A percentile compares a stretch with the other conserved stretches of the same genome.
Evolutionary conservation across 1,140 invertebrate genomes (phyloP).

Genomic region (Laupala kohalensis): DNA sequence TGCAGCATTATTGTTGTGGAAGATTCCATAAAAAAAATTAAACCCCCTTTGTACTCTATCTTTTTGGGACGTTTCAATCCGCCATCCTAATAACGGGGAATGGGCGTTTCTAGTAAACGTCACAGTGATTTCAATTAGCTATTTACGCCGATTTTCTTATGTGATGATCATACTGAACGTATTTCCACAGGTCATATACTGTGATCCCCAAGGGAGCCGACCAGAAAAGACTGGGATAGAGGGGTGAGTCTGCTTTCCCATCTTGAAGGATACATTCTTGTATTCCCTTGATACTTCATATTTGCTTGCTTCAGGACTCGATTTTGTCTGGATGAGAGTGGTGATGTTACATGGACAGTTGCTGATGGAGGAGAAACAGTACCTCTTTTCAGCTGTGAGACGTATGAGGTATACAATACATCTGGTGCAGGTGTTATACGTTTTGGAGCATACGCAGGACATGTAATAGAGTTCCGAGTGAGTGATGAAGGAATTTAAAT

Average conservation of each 20-base stretch:
- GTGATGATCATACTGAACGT: neutral
- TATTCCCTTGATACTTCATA: slow-evolving; percentile 7
- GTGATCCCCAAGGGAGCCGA: slow-evolving; percentile 30
- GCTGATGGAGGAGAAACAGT: slow-evolving; percentile 39
- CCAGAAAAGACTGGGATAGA: slow-evolving; percentile 36
- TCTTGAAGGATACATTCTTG: neutral
- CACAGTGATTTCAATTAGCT: neutral
- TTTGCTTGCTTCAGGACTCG: slow-evolving; percentile 36
- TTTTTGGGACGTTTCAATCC: neutral
- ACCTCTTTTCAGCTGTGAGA: slow-evolving; percentile 51
- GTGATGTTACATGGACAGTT: slow-evolving; percentile 50
- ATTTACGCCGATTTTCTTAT: no score
- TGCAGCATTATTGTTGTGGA: no score
- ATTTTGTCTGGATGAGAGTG: slow-evolving; percentile 46
- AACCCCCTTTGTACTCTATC: neutral
- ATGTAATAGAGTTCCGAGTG: slow-evolving; percentile 51
- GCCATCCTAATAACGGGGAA: neutral
- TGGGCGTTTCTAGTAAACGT: neutral
- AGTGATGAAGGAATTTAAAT: slow-evolving; percentile 15
- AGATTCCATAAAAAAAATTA: no score
- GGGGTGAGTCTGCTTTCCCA: slow-evolving; percentile 29
- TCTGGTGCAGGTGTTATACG: slow-evolving; percentile 26
- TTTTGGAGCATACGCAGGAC: slow-evolving; percentile 47
- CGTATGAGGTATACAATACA: slow-evolving; percentile 39
- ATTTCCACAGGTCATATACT: slow-evolving; percentile 32